phyloP scores from a whole-genome alignment of 2,797 vertebrate genomes.

The Pampus argenteus region DNA sequence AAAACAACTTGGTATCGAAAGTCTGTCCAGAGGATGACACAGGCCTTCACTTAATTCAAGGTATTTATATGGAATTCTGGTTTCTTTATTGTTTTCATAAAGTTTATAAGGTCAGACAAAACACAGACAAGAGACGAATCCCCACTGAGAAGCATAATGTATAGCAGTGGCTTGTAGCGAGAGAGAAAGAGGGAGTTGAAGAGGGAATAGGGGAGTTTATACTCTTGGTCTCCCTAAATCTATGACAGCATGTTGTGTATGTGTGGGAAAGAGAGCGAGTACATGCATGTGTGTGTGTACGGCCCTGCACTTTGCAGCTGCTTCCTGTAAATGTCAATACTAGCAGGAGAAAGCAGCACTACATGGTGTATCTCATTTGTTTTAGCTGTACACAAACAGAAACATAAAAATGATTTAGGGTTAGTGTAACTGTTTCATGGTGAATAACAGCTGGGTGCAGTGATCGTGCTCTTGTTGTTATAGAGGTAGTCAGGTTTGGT shows the following conservation, averaged over 20 bases:
- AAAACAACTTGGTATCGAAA: no score
- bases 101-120: slow-evolving; percentile 13
- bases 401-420: no score
- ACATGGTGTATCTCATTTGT: no score
- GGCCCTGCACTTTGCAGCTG: slow-evolving; percentile 31
- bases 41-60: neutral
- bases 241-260: neutral
- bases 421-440: no score
- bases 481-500: no score
- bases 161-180: slow-evolving; percentile 4
- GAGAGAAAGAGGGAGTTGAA: neutral
- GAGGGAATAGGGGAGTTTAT: slow-evolving; percentile 17
- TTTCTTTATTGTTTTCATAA: slow-evolving; percentile 11
- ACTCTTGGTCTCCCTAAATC: slow-evolving; percentile 6
- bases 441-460: no score
- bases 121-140: slow-evolving; percentile 1
- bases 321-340: slow-evolving; percentile 51
- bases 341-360: neutral
- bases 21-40: neutral
- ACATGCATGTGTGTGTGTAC: slow-evolving; percentile 3
- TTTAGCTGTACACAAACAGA: no score
- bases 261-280: neutral
- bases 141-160: slow-evolving; percentile 14
- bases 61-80: neutral
- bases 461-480: no score